Base-by-base conservation (phyloP, 1,140 invertebrate species). In the Mactra quadrangularis region DNA sequence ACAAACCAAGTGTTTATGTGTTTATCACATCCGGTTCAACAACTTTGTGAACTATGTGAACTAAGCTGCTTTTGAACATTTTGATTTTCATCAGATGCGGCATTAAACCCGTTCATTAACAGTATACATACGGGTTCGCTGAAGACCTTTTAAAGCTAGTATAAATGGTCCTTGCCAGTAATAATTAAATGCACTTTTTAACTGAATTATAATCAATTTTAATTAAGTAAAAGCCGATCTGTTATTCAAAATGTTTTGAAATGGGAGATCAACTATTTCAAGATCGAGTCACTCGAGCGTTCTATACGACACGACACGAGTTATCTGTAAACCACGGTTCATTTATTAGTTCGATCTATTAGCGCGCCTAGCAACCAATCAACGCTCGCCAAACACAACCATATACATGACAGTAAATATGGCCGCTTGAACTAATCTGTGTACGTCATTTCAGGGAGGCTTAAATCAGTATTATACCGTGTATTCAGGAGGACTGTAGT, bases 331-430 rank as follows among this genome's bases (percentile, higher is more conserved):
- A 27, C n/a, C 27, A 33, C 35, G 50, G 50, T 35, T 55, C 53
- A 55, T 22, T 55, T 38, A 38, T 22, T 33, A 62, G 27, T 3
- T 11, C 47, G 47, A 72, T 55, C 53, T 55, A 52, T n/a, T n/a
- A 76, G 83, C 82, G 76, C 82, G 79, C 86, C 62, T 88, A 86
- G 87, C 87, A 88, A 88, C 87, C 86, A 85, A 83, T 85, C 86
- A 86, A 79, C 76, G 55, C 60, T 68, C 59, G 50, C 59, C 75
- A 83, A 85, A 85, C 84, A 85, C 84, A 85, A n/a, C 47, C 22
- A 31, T 81, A 38, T 81, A 81, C 77, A 81, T 82, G 71, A 50
- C 38, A 60, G 38, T 41, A 53, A 82, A 82, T 38, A 82, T 82
- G 79, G 79, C 79, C 27, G 75, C 33, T 45, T 35, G 19, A 35